A percentile compares a stretch with the other conserved stretches of the same genome.
These are phyloP conservation scores for Dinocampus coccinellae DNA, from an alignment of 2,888 invertebrate species.

Conservation along the genomic window DNA sequence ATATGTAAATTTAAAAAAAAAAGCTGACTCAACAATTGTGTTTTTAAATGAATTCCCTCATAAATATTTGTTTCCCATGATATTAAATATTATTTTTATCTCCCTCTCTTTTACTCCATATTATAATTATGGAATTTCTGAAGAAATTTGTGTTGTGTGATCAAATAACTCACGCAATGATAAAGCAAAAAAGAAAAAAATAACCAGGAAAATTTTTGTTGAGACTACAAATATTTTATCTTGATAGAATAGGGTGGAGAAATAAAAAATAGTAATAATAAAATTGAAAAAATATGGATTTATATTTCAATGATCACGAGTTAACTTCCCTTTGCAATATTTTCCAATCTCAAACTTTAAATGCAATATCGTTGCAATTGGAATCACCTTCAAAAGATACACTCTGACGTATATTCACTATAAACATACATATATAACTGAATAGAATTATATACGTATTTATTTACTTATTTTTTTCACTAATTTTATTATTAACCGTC, in stretches of 20 bases:
- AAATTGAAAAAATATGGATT: neutral
- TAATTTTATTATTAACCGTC: too few species aligned
- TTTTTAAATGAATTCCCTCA: too few species aligned
- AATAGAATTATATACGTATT: neutral
- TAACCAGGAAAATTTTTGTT: too few species aligned
- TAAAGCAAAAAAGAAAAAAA: neutral
- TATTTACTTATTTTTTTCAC: too few species aligned
- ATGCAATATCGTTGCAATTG: neutral
- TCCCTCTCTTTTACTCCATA: neutral
- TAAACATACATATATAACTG: neutral
- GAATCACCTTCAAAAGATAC: neutral
- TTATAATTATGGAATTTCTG: neutral
- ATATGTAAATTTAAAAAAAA: neutral
- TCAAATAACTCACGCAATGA: neutral
- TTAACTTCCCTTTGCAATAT: neutral
- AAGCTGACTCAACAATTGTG: too few species aligned
- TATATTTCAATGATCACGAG: neutral
- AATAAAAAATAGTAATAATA: too few species aligned
- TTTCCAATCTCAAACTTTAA: conserved; percentile 7
- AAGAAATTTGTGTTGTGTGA: neutral
- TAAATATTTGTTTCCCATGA: too few species aligned
- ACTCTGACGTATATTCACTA: neutral
- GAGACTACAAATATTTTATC: too few species aligned
- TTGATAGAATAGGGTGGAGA: too few species aligned
- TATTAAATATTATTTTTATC: too few species aligned